Base-by-base conservation (phyloP, 64 coral and sea anemone genomes). In the Montipora cactus region DNA sequence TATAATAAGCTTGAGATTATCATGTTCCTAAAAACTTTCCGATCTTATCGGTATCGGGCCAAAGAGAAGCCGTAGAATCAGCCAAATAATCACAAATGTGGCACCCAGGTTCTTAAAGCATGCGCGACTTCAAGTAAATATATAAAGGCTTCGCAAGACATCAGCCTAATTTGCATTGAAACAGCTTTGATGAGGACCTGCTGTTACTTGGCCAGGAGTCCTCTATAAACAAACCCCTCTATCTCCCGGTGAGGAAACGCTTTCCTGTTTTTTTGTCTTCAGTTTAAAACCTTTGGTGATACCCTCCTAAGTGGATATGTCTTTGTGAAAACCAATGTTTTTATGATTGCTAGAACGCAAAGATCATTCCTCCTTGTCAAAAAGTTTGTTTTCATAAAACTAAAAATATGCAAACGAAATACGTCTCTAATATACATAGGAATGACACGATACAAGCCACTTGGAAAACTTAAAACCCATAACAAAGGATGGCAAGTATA, bases 111-210 rank as follows among this genome's bases (percentile, higher is more conserved):
- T 86, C 23, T 86, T 49, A 44, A 37, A 44, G 66, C 82, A 71
- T 64, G 82, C 82, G 82, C 82, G 82, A 86, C 11, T 72, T 44
- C 9, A 18, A 51, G 64, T 7, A 18, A 68, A 37, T 37, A 37
- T 2, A 37, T 2, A 71, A 69, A 84, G 2, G 23, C 66, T 71
- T 51, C 82, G 7, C 5, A 86, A 86, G 62, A 23, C 82, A 86
- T 7, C 11, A 47, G 47, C 5, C 18, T 49, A 86, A 86, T 86
- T 86, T 86, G 47, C 82, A 86, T 86, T 71, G 82, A 70, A 84
- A 84, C 81, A 84, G 25, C 59, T 67, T 19, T 67, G 62, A 69
- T 47, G 62, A 37, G 82, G 71, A 86, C 82, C 82, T 86, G 82
- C 82, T 86, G 82, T 44, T 84, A 13, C 22, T 57, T 28, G 44